Evolutionary conservation across 2,888 invertebrate species (phyloP).

Genomic region (Drosophila nigricruria): DNA sequence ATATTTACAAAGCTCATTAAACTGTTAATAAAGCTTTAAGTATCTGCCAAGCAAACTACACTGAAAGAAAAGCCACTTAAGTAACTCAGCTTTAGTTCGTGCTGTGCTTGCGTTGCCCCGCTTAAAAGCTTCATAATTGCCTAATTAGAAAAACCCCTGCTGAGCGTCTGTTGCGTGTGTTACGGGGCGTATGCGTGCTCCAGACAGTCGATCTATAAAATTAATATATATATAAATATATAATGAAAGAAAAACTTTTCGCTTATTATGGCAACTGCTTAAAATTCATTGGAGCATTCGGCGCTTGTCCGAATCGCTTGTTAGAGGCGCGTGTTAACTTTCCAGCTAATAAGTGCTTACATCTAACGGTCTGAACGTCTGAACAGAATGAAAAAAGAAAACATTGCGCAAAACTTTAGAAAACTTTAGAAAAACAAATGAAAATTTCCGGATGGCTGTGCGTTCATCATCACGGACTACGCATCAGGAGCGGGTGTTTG

Average conservation of each 20-base stretch:
- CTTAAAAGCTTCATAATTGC: constrained; percentile 47
- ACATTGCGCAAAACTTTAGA: constrained; percentile 52
- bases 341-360: constrained; percentile 42
- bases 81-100: constrained; percentile 23
- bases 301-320: constrained; percentile 40
- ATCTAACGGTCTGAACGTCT: constrained; percentile 10
- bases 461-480: constrained; percentile 20
- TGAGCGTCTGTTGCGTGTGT: background rate
- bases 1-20: background rate
- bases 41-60: background rate
- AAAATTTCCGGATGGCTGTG: constrained; percentile 33
- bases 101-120: background rate
- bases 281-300: constrained; percentile 55
- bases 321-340: constrained; percentile 54
- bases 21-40: background rate
- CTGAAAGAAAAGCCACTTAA: constrained; percentile 7
- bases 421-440: constrained; percentile 61
- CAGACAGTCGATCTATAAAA: constrained; percentile 34
- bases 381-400: constrained; percentile 8
- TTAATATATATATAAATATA: background rate
- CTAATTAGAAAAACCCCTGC: constrained; percentile 50
- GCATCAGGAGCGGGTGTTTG: constrained; percentile 21
- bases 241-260: constrained; percentile 6
- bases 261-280: constrained; percentile 41
- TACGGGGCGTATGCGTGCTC: constrained; percentile 4